Evolutionary conservation across 2,113 vertebrate genomes (phyloP).

Genomic region (Fregetta grallaria): DNA sequence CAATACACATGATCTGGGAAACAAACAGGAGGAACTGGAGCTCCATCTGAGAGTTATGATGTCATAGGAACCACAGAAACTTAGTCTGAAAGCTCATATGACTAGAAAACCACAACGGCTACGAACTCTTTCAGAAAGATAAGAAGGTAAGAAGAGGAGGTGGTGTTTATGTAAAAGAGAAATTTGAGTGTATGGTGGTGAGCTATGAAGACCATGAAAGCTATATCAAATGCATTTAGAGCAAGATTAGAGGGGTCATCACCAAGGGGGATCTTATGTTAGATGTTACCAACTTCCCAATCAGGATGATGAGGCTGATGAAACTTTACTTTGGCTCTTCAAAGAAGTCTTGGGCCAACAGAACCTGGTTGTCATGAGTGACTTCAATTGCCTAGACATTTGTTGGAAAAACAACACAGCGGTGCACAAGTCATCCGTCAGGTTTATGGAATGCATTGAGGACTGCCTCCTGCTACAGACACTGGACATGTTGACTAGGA

Average conservation of each 20-base stretch:
- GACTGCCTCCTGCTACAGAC: not conserved
- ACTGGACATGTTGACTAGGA: not conserved
- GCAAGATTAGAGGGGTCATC: not conserved
- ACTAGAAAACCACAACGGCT: not conserved
- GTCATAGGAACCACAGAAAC: not conserved
- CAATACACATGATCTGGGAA: not conserved
- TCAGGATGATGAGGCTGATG: rapidly evolving
- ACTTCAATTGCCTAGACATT: not conserved
- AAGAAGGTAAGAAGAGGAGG: not conserved
- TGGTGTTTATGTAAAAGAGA: not conserved
- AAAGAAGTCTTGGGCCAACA: not conserved
- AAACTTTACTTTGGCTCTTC: not conserved
- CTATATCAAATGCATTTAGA: not conserved
- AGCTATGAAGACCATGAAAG: not conserved
- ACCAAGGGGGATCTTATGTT: not conserved
- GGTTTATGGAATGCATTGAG: not conserved
- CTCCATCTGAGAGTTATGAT: not conserved
- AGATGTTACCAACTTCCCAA: not conserved
- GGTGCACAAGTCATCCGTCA: not conserved
- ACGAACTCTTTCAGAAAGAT: not conserved
- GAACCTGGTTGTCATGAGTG: not conserved
- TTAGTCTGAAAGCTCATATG: not conserved
- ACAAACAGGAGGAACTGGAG: not conserved
- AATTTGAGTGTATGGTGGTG: not conserved
- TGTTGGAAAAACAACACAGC: not conserved